phyloP scores from a whole-genome alignment of 2,113 vertebrate species.

The Xiphophorus hellerii region DNA sequence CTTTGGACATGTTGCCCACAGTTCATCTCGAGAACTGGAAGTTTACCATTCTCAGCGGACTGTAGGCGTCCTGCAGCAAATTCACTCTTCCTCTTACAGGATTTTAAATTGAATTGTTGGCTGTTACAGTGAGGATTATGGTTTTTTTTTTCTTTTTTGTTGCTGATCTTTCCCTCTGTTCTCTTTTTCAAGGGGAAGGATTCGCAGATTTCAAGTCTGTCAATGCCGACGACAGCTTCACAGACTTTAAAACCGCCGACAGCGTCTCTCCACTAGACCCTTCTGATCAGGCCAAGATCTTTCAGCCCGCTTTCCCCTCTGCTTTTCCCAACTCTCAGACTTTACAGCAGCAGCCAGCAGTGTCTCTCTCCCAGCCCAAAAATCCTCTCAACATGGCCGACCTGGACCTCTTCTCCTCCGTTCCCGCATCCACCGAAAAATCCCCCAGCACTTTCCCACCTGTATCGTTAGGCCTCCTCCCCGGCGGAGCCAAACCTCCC shows the following conservation, averaged over 20 bases:
- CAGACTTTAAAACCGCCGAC: slow-evolving; percentile 98
- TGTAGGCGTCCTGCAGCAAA: slow-evolving; percentile 34
- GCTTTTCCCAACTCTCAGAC: slow-evolving; percentile 83
- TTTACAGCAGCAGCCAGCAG: slow-evolving; percentile 78
- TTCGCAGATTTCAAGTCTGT: slow-evolving; percentile 93
- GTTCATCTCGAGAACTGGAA: slow-evolving; percentile 14
- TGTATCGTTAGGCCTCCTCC: slow-evolving; percentile 66
- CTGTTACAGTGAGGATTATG: neutral
- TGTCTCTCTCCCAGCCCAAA: slow-evolving; percentile 80
- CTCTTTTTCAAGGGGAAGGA: slow-evolving; percentile 85
- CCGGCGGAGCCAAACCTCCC: slow-evolving; percentile 75
- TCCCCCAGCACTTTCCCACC: slow-evolving; percentile 72
- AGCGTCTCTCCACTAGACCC: slow-evolving; percentile 93
- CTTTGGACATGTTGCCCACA: slow-evolving; percentile 12
- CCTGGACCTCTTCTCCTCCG: slow-evolving; percentile 90
- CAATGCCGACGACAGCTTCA: slow-evolving; percentile 91
- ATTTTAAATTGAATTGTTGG: slow-evolving; percentile 26
- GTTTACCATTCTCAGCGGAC: slow-evolving; percentile 12
- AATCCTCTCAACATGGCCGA: slow-evolving; percentile 90
- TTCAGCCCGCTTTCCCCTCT: slow-evolving; percentile 86
- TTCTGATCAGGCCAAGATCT: slow-evolving; percentile 86
- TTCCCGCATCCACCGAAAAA: slow-evolving; percentile 59
- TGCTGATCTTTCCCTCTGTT: slow-evolving; percentile 29
- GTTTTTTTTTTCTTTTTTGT: slow-evolving; percentile 15
- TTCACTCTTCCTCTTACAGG: slow-evolving; percentile 42